These are phyloP conservation scores for Listrodromus nycthemerus DNA, from an alignment of 2,888 invertebrate species.

Conservation along the genomic window DNA sequence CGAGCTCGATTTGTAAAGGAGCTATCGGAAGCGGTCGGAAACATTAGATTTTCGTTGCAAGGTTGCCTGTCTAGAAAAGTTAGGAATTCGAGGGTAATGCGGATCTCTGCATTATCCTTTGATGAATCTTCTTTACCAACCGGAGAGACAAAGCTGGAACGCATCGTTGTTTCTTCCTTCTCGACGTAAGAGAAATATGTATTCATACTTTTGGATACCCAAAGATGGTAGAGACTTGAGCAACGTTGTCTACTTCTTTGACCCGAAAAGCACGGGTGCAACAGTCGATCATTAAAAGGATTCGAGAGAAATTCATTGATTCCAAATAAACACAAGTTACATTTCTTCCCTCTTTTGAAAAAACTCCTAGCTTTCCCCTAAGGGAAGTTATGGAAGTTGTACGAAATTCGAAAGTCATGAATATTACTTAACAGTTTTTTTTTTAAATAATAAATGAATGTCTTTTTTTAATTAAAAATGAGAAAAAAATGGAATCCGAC, in stretches of 20 bases:
- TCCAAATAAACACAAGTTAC: background rate
- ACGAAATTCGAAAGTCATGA: too few relatives aligned
- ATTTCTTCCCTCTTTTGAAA: background rate
- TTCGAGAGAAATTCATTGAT: background rate
- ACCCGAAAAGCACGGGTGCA: background rate
- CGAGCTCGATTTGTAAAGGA: background rate
- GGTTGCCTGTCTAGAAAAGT: background rate
- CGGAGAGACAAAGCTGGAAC: background rate
- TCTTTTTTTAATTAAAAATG: too few relatives aligned
- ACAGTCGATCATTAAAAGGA: background rate
- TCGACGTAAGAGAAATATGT: slow-evolving; percentile 34
- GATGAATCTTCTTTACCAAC: slow-evolving; percentile 6
- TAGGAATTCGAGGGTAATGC: background rate
- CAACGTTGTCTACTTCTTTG: background rate
- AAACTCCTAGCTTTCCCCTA: too few relatives aligned
- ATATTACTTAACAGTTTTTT: too few relatives aligned
- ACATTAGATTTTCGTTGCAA: background rate
- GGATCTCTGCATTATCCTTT: slow-evolving; percentile 21
- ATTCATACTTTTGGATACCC: background rate
- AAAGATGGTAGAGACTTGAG: background rate
- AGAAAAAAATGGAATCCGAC: too few relatives aligned
- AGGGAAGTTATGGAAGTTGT: too few relatives aligned
- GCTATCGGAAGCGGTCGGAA: background rate
- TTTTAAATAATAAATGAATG: too few relatives aligned
- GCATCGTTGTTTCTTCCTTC: background rate